These are phyloP conservation scores for Manis pentadactyla DNA, from an alignment of 2,797 vertebrate genomes.

Conservation along the genomic window DNA sequence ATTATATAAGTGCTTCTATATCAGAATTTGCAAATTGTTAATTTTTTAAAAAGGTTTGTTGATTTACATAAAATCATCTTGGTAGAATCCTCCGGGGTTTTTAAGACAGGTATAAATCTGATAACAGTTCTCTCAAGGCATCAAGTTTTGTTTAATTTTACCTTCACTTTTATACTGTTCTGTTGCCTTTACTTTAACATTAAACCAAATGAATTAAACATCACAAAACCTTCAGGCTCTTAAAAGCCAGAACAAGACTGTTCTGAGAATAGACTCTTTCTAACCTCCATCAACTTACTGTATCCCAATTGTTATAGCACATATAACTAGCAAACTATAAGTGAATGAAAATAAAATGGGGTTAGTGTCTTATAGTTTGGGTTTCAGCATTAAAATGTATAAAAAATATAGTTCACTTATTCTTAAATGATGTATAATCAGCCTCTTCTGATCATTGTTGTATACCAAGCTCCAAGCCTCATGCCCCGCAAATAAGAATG, in stretches of 20 bases:
- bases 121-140: background rate
- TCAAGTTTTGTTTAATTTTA: conserved; percentile 32
- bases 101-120: background rate
- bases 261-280: background rate
- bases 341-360: conserved; percentile 22
- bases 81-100: background rate
- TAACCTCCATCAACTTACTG: background rate
- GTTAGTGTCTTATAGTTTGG: background rate
- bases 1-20: background rate
- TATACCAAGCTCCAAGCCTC: background rate
- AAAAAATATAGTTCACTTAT: background rate
- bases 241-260: background rate
- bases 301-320: background rate
- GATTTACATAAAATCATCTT: conserved; percentile 7
- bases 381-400: background rate
- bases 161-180: background rate
- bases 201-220: background rate
- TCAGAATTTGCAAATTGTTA: background rate
- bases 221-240: background rate
- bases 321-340: background rate
- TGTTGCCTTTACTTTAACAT: background rate
- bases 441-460: background rate
- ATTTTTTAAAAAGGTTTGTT: background rate
- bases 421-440: background rate
- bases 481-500: background rate